Percentiles rank a stretch among this genome's conserved stretches.
These are phyloP conservation scores for Centruroides vittatus DNA, from an alignment of 1,140 invertebrate genomes.

Conservation along the genomic window DNA sequence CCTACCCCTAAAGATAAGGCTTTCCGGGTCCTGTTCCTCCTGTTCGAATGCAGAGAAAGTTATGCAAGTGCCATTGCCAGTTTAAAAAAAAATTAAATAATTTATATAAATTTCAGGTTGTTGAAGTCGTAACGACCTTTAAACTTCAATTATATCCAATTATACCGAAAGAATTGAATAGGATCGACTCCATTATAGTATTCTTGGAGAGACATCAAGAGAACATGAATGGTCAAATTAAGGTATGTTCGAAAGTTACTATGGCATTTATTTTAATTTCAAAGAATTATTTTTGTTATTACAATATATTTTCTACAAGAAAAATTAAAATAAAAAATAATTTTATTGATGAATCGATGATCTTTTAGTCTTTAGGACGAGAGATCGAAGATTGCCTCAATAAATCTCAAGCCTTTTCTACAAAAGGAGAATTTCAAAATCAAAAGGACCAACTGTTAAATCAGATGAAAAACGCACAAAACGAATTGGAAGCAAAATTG, in stretches of 20 bases:
- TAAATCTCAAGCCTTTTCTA: conserved; percentile 38
- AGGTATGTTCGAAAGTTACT: conserved; percentile 23
- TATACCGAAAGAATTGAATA: conserved; percentile 45
- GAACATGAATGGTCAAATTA: conserved; percentile 43
- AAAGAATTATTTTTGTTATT: too few relatives aligned
- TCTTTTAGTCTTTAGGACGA: conserved; percentile 39
- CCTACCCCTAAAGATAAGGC: too few relatives aligned
- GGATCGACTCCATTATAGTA: conserved; percentile 38
- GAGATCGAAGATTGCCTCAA: conserved; percentile 55
- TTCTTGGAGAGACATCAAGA: conserved; percentile 45
- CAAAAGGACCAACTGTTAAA: conserved; percentile 38
- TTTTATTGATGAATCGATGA: not conserved
- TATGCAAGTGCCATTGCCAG: too few relatives aligned
- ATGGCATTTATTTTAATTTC: too few relatives aligned
- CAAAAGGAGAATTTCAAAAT: conserved; percentile 28
- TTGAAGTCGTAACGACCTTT: conserved; percentile 55
- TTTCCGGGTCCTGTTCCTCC: too few relatives aligned
- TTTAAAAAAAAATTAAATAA: not conserved
- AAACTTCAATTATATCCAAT: conserved; percentile 58
- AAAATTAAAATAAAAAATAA: too few relatives aligned
- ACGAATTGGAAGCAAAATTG: conserved; percentile 47
- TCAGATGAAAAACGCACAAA: conserved; percentile 40
- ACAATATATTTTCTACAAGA: too few relatives aligned
- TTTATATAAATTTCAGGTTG: conserved; percentile 40
- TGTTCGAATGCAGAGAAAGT: too few relatives aligned